Conservation (phyloP, 2,797 vertebrate species). For the Aeoliscus strigatus region DNA sequence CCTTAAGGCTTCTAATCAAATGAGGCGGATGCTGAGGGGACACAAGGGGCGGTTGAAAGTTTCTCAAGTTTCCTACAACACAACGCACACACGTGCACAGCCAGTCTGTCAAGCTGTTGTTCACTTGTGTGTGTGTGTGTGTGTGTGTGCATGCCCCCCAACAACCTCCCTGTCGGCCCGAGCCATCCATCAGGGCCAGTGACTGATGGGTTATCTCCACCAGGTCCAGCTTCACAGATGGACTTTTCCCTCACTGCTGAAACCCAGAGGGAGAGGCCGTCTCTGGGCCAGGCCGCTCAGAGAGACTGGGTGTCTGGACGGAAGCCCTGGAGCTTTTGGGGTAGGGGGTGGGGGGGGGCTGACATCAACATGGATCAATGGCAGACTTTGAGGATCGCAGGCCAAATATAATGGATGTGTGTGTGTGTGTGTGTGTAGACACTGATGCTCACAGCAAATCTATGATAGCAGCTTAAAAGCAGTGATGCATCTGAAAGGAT, state of each 20-base stretch:
- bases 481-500: no score
- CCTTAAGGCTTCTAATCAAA: conserved; percentile 70
- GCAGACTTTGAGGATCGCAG: conserved; percentile 23
- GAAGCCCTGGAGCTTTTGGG: conserved; percentile 46
- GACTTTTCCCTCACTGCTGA: conserved; percentile 39
- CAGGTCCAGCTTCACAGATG: conserved; percentile 52
- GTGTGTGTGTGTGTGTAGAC: conserved; percentile 1
- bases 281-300: conserved; percentile 25
- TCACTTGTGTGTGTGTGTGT: conserved; percentile 17
- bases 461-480: no score
- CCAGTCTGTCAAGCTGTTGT: conserved; percentile 41
- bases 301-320: conserved; percentile 45
- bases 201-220: conserved; percentile 53
- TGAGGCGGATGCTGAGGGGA: conserved; percentile 50
- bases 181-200: conserved; percentile 46
- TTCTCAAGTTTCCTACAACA: conserved; percentile 63
- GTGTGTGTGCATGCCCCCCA: conserved; percentile 23
- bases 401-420: conserved; percentile 13
- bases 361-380: conserved; percentile 40
- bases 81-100: conserved; percentile 7
- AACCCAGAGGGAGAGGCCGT: conserved; percentile 50
- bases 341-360: conserved; percentile 1
- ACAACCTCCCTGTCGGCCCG: conserved; percentile 37
- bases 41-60: conserved; percentile 58
- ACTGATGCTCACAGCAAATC: no score